Percentiles rank a stretch among this genome's conserved stretches.
phyloP scores from a whole-genome alignment of 2,888 invertebrate species.

The Apodemia duryi region DNA sequence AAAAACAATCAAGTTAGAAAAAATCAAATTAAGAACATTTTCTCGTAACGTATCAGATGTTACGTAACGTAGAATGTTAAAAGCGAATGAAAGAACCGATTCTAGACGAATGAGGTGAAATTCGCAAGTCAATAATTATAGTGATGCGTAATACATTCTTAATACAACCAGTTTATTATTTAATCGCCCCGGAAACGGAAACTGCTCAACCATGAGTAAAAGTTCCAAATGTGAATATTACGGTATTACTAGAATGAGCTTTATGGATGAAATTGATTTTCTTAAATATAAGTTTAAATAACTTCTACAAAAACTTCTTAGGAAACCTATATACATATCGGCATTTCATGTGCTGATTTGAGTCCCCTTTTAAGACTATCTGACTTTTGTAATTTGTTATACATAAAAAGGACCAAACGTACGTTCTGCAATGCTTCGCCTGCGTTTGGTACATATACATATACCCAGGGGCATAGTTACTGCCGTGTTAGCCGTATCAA shows the following conservation, averaged over 20 bases:
- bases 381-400: too few relatives aligned
- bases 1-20: not conserved
- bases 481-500: too few relatives aligned
- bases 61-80: slow-evolving; percentile 1
- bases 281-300: too few relatives aligned
- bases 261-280: not conserved
- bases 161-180: slow-evolving; percentile 13
- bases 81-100: not conserved
- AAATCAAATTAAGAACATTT: slow-evolving; percentile 7
- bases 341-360: too few relatives aligned
- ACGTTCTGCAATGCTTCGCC: too few relatives aligned
- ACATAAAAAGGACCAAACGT: too few relatives aligned
- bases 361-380: too few relatives aligned
- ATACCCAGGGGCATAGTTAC: too few relatives aligned
- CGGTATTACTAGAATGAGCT: not conserved
- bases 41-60: not conserved
- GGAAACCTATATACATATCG: too few relatives aligned
- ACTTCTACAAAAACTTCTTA: too few relatives aligned
- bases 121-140: slow-evolving; percentile 6
- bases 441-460: too few relatives aligned
- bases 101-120: slow-evolving; percentile 9
- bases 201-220: not conserved
- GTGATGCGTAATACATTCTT: slow-evolving; percentile 11
- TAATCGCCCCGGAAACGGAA: slow-evolving; percentile 13
- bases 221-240: not conserved